A percentile compares a stretch with the other conserved stretches of the same genome.
phyloP scores from a whole-genome alignment of 2,113 vertebrate species.

The Seriola rivoliana region DNA sequence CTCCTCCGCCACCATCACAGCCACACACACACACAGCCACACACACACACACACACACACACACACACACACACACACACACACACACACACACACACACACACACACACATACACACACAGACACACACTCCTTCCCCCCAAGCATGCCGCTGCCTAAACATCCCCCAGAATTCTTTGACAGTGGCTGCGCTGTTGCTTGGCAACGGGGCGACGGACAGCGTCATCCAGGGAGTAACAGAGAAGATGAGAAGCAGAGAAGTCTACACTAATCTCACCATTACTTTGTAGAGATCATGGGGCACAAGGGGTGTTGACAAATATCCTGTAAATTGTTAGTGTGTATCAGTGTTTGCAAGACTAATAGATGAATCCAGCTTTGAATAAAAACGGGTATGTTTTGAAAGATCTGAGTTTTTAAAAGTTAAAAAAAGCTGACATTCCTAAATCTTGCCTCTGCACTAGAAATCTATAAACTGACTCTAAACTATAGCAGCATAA shows the following conservation, averaged over 20 bases:
- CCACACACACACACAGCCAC: slow-evolving; percentile 46
- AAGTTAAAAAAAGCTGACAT: slow-evolving; percentile 7
- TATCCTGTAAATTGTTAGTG: slow-evolving; percentile 11
- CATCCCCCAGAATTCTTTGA: slow-evolving; percentile 90
- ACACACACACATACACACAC: slow-evolving; percentile 47
- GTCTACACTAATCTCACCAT: slow-evolving; percentile 69
- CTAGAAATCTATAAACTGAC: not conserved
- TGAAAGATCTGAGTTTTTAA: not conserved
- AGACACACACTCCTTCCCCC: slow-evolving; percentile 82
- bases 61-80: too few relatives aligned
- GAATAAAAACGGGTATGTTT: not conserved
- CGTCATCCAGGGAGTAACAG: slow-evolving; percentile 78
- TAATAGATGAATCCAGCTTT: not conserved
- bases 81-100: slow-evolving; percentile 51
- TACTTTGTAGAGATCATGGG: slow-evolving; percentile 49
- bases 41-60: slow-evolving; percentile 35
- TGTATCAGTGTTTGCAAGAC: not conserved
- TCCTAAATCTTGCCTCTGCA: not conserved
- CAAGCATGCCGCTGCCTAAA: slow-evolving; percentile 72
- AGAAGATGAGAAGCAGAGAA: slow-evolving; percentile 73
- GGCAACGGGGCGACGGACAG: slow-evolving; percentile 89
- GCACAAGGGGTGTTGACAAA: slow-evolving; percentile 18
- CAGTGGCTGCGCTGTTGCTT: slow-evolving; percentile 93
- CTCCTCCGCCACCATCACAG: slow-evolving; percentile 26
- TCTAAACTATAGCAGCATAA: not conserved